Percentiles rank a stretch among this genome's conserved stretches.
phyloP scores from a whole-genome alignment of 1,140 invertebrate species.

The Lerema accius region DNA sequence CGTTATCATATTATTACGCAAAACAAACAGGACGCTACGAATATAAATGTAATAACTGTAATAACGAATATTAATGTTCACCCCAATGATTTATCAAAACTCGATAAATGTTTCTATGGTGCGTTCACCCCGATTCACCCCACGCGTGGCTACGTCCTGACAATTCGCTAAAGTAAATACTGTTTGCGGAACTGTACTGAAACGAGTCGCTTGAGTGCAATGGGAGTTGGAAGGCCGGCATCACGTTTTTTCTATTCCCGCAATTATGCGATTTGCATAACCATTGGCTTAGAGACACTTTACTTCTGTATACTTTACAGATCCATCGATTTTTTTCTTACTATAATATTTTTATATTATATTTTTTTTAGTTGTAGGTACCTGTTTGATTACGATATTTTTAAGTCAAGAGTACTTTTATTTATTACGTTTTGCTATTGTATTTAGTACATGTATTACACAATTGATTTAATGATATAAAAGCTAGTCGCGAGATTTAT shows the following conservation, averaged over 20 bases:
- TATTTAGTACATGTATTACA: too few relatives aligned
- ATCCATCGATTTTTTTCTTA: neutral
- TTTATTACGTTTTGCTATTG: too few relatives aligned
- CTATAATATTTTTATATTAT: too few relatives aligned
- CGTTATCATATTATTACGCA: conserved; percentile 1
- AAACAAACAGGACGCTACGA: conserved; percentile 7
- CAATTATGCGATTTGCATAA: conserved; percentile 62
- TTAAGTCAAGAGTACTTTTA: too few relatives aligned
- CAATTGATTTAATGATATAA: too few relatives aligned
- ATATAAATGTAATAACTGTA: too few relatives aligned
- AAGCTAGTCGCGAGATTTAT: too few relatives aligned
- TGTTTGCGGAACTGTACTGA: neutral
- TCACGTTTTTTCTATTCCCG: conserved; percentile 38
- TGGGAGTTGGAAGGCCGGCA: conserved; percentile 33
- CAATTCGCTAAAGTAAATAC: neutral
- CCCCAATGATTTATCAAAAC: conserved; percentile 15
- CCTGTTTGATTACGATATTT: too few relatives aligned
- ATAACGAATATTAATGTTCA: conserved; percentile 13
- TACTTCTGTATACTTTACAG: neutral
- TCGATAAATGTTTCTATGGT: conserved; percentile 8
- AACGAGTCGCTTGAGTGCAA: conserved; percentile 22
- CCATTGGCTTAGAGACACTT: conserved; percentile 41
- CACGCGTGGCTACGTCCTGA: neutral
- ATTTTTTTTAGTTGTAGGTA: too few relatives aligned
- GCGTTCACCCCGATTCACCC: neutral